Base-by-base conservation (phyloP, 92 coral and sea anemone genomes). In the Palythoa heliodiscus region DNA sequence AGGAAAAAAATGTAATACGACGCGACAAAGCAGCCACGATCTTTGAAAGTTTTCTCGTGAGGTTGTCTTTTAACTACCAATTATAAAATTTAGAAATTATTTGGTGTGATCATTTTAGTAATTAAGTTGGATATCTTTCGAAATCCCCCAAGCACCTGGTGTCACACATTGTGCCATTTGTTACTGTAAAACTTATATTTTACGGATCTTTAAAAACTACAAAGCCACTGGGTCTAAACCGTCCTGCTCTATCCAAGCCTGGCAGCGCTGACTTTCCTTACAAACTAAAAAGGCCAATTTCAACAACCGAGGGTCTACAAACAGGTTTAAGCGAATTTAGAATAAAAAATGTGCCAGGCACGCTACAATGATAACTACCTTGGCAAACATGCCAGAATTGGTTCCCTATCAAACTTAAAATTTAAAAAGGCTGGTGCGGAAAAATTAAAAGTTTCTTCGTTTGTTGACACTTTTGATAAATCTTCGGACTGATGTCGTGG, bases 381-480 rank as follows among this genome's bases (percentile, higher is more conserved):
- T 29, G 92, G 94, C 63, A 93, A 83, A 15, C 95, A 87, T 15
- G 91, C 93, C 35, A 95, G 68, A 85, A 95, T 89, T 2, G 93
- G 86, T 77, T 87, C 90, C 19, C 82, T 91, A 58, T 95, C 93
- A 86, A 95, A 95, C 86, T 84, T 86, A 72, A 95, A 95, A 75
- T 95, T 88, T 52, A 89, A 70, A 79, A 92, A 95, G 3, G 95
- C 95, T 35, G 98, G 85, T 13, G 98, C 93, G 13, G 91, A 83
- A 75, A 95, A 95, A 20, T 60, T 73, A 48, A 93, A 92, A 57
- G 40, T 58, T 17, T 23, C 70, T 24, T 48, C 69, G 8, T 29
- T 80, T 47, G 71, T 90, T 63, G 75, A 50, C 71, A 39, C 67
- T 82, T 50, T 76, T 61, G 87, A 86, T 68, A 61, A 90, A 39